These are phyloP conservation scores for Sebastes miniatus DNA, from an alignment of 2,797 vertebrate species.

Conservation along the genomic window DNA sequence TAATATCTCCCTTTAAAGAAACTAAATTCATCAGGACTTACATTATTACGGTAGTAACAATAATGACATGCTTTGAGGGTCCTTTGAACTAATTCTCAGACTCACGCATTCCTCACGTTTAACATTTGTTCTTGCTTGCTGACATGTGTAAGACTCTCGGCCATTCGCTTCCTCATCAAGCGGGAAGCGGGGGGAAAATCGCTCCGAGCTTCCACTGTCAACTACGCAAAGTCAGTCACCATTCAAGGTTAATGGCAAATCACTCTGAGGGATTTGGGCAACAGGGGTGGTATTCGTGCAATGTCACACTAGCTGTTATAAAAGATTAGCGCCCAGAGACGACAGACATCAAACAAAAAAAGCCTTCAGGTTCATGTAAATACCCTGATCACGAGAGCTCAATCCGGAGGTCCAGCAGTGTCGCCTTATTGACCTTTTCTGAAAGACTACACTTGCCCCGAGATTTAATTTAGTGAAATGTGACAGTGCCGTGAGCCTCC, in stretches of 20 bases:
- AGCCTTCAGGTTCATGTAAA: conserved; percentile 24
- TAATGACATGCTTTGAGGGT: conserved; percentile 3
- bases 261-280: conserved; percentile 65
- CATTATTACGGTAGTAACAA: background rate
- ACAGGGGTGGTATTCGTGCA: conserved; percentile 27
- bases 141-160: conserved; percentile 47
- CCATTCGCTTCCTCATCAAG: conserved; percentile 66
- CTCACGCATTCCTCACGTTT: conserved; percentile 22
- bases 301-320: conserved; percentile 58
- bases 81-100: conserved; percentile 36
- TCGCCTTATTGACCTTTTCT: conserved; percentile 41
- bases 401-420: conserved; percentile 9
- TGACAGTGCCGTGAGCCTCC: conserved; percentile 17
- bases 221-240: conserved; percentile 60
- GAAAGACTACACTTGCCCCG: conserved; percentile 32
- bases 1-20: background rate
- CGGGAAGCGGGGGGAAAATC: conserved; percentile 37
- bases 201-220: conserved; percentile 39
- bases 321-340: conserved; percentile 58
- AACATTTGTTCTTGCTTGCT: conserved; percentile 47
- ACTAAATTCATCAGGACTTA: background rate
- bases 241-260: conserved; percentile 79
- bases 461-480: conserved; percentile 50
- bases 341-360: conserved; percentile 40
- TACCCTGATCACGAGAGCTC: conserved; percentile 21